Evolutionary conservation across 2,797 vertebrate genomes (phyloP), one percentile per base, ranked within the genome.

Genomic region (Coranthus polyacanthus): DNA sequence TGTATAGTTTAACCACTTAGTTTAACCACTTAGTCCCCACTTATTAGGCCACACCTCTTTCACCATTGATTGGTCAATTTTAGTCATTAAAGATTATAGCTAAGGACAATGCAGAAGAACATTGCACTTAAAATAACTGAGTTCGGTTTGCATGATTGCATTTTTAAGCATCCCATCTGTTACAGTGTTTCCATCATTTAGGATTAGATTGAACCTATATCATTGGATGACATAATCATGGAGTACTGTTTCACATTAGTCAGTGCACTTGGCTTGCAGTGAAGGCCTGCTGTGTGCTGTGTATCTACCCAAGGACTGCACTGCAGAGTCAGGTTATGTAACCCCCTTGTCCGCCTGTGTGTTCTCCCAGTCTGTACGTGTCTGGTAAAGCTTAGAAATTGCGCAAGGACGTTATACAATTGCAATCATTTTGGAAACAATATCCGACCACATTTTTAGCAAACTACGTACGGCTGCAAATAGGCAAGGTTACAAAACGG

Each of bases 321-420:
- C 70, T 82, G 64, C 81, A 78, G 84, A 38, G 56, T 11, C 38
- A 64, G 9, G 4, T 86, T 86, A 86, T 46, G 58, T 56, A 84
- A 86, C 63, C 2, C 5, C 4, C 2, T 1, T 42, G 43, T 62
- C 13, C 54, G 43, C 49, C 1, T 18, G 0, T 61, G 54, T 60
- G 32, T 43, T 4, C 39, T 16, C 59, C 43, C 21, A 24, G 49
- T 10, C 17, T 39, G 4, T 3, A 12, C 22, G 47, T 58, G 32
- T 37, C 0, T 29, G 34, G 47, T 50, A 42, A 69, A 34, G 9
- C 22, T n/a, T 21, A 10, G 52, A 53, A 66, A 60, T 41, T 62
- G 65, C 38, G 61, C 65, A 76, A 56, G 44, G 15, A 45, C 61
- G 66, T 67, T 2, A 53, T 51, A 42, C 56, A 54, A 36, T 2